These are phyloP conservation scores for Poecilia picta DNA, from an alignment of 2,797 vertebrate genomes.

Conservation along the genomic window DNA sequence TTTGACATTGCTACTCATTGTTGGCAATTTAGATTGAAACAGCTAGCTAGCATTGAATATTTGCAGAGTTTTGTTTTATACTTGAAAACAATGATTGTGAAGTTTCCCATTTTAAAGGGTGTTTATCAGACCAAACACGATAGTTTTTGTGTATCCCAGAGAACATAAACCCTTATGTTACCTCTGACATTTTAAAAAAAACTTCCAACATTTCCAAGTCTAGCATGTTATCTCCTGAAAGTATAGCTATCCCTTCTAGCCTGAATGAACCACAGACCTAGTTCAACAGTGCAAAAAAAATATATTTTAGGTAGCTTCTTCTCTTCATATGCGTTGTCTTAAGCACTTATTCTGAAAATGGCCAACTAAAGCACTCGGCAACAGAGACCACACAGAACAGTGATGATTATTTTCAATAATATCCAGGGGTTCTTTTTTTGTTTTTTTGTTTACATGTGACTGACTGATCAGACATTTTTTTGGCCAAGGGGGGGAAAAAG, in stretches of 20 bases:
- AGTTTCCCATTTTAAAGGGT: not conserved
- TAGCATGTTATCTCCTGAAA: not conserved
- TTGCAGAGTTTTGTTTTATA: not conserved
- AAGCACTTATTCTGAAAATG: not conserved
- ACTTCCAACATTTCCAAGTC: not conserved
- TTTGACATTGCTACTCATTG: not conserved
- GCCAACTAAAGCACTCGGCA: not conserved
- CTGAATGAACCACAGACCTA: not conserved
- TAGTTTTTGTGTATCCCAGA: not conserved
- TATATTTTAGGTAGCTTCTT: not conserved
- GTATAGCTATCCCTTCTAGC: not conserved
- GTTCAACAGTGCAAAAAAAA: not conserved
- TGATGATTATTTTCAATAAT: not conserved
- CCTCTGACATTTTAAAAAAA: not conserved
- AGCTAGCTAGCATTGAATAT: not conserved
- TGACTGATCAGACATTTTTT: no score
- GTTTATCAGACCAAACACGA: not conserved
- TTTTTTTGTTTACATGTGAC: not conserved
- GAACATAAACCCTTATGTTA: not conserved
- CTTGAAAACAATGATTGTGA: not conserved
- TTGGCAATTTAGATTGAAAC: not conserved
- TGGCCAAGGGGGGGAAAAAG: not conserved
- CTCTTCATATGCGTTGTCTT: not conserved
- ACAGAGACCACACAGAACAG: not conserved
- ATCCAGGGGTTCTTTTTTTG: no score